These are phyloP conservation scores for Isichthys henryi DNA, from an alignment of 2,113 vertebrate genomes.

Conservation along the genomic window DNA sequence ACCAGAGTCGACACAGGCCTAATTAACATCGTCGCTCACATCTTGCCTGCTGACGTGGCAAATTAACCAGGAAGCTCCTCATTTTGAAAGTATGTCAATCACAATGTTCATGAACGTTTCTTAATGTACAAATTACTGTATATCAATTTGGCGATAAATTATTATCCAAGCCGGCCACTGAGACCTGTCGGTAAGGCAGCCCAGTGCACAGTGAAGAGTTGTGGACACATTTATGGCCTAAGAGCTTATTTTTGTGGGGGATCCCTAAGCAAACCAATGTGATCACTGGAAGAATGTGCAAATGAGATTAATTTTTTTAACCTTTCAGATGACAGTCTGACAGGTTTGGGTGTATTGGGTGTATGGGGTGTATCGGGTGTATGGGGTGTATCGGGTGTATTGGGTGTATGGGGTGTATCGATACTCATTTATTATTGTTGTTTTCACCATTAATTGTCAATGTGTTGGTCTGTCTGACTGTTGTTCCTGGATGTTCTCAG, in stretches of 20 bases:
- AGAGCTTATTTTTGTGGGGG: neutral
- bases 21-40: conserved; percentile 7
- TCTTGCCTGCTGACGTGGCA: neutral
- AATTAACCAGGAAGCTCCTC: neutral
- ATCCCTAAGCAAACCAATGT: neutral
- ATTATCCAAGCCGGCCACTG: neutral
- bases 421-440: neutral
- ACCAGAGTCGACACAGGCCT: neutral
- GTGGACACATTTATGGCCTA: neutral
- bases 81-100: neutral
- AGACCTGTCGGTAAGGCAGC: neutral
- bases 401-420: neutral
- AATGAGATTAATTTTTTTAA: neutral
- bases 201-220: neutral
- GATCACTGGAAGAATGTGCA: neutral
- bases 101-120: neutral
- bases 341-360: neutral
- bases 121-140: neutral
- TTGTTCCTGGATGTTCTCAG: neutral
- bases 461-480: neutral
- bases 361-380: too few species aligned
- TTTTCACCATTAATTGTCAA: neutral
- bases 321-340: neutral
- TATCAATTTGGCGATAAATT: neutral
- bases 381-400: too few species aligned